Conservation (phyloP, 2,888 invertebrate genomes). For the Hoplodrina ambigua region DNA sequence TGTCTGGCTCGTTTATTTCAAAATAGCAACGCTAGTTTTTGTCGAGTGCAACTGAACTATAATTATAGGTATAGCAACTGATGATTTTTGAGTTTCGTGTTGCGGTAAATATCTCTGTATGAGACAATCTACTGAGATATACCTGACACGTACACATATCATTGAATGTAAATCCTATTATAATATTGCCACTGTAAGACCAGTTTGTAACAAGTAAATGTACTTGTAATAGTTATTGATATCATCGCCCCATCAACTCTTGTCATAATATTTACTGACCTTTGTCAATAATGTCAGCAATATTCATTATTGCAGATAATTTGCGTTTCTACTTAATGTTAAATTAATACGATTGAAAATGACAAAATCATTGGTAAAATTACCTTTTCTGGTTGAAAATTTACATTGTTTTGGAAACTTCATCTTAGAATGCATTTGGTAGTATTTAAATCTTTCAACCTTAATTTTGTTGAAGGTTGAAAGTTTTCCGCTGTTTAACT, state of each 20-base stretch:
- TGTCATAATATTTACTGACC: slow-evolving; percentile 49
- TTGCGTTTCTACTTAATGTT: slow-evolving; percentile 7
- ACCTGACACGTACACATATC: slow-evolving; percentile 17
- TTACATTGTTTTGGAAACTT: background rate
- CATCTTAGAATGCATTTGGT: background rate
- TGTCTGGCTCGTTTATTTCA: slow-evolving; percentile 53
- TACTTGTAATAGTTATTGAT: slow-evolving; percentile 24
- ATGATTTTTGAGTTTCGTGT: slow-evolving; percentile 41
- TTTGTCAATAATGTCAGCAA: slow-evolving; percentile 40
- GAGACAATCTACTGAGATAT: slow-evolving; percentile 6
- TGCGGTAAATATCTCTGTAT: slow-evolving; percentile 12
- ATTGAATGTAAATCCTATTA: slow-evolving; percentile 26
- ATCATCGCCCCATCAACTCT: slow-evolving; percentile 37
- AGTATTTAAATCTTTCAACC: slow-evolving; percentile 5
- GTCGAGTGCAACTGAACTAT: slow-evolving; percentile 27
- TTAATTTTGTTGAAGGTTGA: slow-evolving; percentile 5
- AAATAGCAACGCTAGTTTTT: slow-evolving; percentile 55
- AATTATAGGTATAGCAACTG: slow-evolving; percentile 27
- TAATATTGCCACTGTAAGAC: slow-evolving; percentile 27
- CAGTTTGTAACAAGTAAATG: slow-evolving; percentile 28
- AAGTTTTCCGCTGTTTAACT: slow-evolving; percentile 20
- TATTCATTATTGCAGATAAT: slow-evolving; percentile 29
- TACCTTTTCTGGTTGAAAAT: slow-evolving; percentile 7
- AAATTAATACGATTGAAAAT: background rate
- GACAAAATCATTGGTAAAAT: background rate